A percentile compares a stretch with the other conserved stretches of the same genome.
Evolutionary conservation across 2,888 invertebrate genomes (phyloP).

Genomic region (Drosophila niveifrons): DNA sequence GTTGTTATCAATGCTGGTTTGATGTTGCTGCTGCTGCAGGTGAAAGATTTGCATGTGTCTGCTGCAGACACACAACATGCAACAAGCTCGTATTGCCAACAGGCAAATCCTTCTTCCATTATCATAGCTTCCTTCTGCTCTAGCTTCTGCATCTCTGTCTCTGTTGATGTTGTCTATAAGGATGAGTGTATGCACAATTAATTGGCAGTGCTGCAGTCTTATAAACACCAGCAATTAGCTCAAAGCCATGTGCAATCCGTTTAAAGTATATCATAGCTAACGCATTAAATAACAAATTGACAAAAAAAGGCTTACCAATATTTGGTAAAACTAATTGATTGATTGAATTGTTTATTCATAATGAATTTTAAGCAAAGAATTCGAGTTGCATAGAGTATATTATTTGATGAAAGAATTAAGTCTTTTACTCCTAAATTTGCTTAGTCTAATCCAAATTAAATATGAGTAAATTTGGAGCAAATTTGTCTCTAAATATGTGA

Average conservation of each 20-base stretch:
- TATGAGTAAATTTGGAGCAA: too few species aligned
- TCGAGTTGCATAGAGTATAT: not conserved
- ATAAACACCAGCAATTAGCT: constrained; percentile 32
- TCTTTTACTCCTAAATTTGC: not conserved
- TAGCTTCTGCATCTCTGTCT: not conserved
- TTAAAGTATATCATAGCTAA: not conserved
- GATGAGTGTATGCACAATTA: constrained; percentile 23
- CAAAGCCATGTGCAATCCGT: constrained; percentile 11
- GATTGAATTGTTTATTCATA: not conserved
- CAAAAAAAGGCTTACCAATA: not conserved
- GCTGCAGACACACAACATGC: not conserved
- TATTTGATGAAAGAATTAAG: not conserved
- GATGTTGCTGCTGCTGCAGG: constrained; percentile 38
- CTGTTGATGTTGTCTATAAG: not conserved
- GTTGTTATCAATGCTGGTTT: constrained; percentile 39
- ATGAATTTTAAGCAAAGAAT: not conserved
- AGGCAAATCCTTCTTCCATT: constrained; percentile 18
- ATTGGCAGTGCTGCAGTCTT: constrained; percentile 17
- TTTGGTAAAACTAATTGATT: not conserved
- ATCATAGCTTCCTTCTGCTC: not conserved
- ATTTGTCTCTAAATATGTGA: too few species aligned
- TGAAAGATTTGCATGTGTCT: constrained; percentile 48
- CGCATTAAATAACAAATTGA: not conserved
- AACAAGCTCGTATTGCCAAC: constrained; percentile 18
- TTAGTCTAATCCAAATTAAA: not conserved